A percentile compares a stretch with the other conserved stretches of the same genome.
Conservation (phyloP, 2,888 invertebrate species). For the Calliphora vomitoria region DNA sequence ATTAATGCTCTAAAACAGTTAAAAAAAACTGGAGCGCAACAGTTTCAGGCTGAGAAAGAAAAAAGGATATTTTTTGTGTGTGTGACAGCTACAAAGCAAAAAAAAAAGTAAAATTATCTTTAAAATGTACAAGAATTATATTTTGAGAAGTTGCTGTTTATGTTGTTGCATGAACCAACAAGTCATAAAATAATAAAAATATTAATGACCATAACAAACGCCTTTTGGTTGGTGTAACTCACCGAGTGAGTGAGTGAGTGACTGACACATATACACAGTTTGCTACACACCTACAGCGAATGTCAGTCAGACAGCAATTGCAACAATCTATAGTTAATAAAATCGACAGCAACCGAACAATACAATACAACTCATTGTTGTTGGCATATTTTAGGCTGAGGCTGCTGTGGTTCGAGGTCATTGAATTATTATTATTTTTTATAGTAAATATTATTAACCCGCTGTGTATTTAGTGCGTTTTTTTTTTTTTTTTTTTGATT, state of each 20-base stretch:
- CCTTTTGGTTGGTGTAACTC: constrained; percentile 72
- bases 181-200: constrained; percentile 79
- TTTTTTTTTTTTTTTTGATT: constrained; percentile 31
- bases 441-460: constrained; percentile 60
- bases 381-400: constrained; percentile 33
- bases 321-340: constrained; percentile 5
- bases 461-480: constrained; percentile 80
- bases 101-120: constrained; percentile 17
- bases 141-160: neutral
- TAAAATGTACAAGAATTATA: neutral
- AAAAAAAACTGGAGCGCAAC: constrained; percentile 76
- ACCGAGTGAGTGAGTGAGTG: neutral
- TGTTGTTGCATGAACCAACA: constrained; percentile 39
- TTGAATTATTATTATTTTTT: constrained; percentile 55
- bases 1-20: constrained; percentile 66
- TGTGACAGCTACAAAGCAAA: neutral
- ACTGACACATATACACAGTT: constrained; percentile 25
- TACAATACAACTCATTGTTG: constrained; percentile 23
- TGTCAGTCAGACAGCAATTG: constrained; percentile 34
- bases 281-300: neutral
- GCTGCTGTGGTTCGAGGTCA: constrained; percentile 77
- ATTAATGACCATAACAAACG: constrained; percentile 81
- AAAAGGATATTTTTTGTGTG: constrained; percentile 46
- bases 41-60: constrained; percentile 72
- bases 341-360: neutral